Base-by-base conservation (phyloP, 2,113 vertebrate genomes). In the Hassar affinis region DNA sequence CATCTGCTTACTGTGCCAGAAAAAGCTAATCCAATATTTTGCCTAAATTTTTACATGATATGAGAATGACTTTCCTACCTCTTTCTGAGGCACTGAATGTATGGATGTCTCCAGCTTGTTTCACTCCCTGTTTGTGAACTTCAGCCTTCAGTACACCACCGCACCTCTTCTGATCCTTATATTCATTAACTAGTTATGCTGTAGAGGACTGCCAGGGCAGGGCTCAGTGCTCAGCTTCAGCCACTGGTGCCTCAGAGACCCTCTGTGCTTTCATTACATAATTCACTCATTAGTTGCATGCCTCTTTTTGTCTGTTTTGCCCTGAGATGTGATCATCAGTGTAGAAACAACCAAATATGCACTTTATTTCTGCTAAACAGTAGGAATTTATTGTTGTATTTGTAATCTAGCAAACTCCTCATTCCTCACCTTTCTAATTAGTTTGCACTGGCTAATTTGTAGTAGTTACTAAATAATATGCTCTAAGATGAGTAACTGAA, bases 171-270 rank as follows among this genome's bases (percentile, higher is more conserved):
- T 75, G 18, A 75, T 79, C 76, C 78, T 27, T 54, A 80, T 62
- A 90, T 86, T 88, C 85, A 88, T 90, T 91, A 90, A 89, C 87
- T 66, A 84, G 69, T 59, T 59, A 57, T n/a, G 68, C 54, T n/a
- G 3, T 35, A 49, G 54, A 81, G 82, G 59, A 59, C 30, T 51
- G 59, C 75, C 52, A 76, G 83, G n/a, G 75, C 45, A 38, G 33
- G 51, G 54, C 75, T 66, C 30, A 35, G 12, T 54, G 45, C 59
- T 45, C 25, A 80, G 78, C 17, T 78, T 10, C 15, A 18, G 62
- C 30, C 51, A 38, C 61, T 38, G 75, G 17, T 72, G 18, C 38
- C 59, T 66, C 56, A 54, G 33, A 47, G 27, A 69, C 68, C 51
- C 66, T 52, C 15, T 45, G 42, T 66, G 18, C 45, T 59, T 51